phyloP scores from a whole-genome alignment of 2,113 vertebrate species.

The Cebus imitator region DNA sequence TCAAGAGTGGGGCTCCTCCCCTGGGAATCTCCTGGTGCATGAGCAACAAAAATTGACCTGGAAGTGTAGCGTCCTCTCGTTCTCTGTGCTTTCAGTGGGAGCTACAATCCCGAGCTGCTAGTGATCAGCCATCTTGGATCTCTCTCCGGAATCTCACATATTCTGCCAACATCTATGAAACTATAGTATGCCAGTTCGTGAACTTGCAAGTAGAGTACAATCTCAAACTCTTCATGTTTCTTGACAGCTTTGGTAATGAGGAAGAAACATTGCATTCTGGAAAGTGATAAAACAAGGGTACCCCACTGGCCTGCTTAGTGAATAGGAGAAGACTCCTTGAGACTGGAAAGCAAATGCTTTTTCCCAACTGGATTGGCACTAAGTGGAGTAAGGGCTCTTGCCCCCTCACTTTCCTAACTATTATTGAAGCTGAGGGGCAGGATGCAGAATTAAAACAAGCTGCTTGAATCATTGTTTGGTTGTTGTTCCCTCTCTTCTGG shows the following conservation, averaged over 20 bases:
- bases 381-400: background rate
- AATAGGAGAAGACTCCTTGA: background rate
- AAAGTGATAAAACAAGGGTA: background rate
- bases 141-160: background rate
- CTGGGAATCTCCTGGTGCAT: too few species aligned
- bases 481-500: too few species aligned
- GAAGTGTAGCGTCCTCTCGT: too few species aligned
- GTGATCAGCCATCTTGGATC: too few species aligned
- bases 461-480: background rate
- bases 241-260: background rate
- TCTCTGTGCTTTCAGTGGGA: too few species aligned
- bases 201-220: background rate
- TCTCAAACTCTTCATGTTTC: background rate
- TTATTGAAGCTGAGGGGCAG: background rate
- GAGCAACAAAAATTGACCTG: too few species aligned
- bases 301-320: too few species aligned
- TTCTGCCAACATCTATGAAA: background rate
- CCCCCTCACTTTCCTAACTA: background rate
- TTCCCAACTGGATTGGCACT: background rate
- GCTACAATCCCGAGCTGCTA: too few species aligned
- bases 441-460: background rate
- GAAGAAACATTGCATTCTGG: background rate
- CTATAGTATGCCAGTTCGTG: background rate
- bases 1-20: too few species aligned
- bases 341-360: background rate